These are phyloP conservation scores for Neuroscelio doddi DNA, from an alignment of 2,888 invertebrate genomes.

Conservation along the genomic window DNA sequence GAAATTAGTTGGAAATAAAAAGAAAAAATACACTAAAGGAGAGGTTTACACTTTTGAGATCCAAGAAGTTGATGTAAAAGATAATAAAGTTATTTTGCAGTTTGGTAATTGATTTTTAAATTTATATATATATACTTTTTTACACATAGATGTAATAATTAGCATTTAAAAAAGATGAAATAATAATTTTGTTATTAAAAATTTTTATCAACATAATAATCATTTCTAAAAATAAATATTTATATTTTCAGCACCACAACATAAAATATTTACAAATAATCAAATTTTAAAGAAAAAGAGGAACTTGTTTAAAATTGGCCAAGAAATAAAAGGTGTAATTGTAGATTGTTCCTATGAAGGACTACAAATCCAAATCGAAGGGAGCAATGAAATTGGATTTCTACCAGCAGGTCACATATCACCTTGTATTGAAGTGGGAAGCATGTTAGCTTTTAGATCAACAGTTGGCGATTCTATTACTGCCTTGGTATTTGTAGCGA, in stretches of 20 bases:
- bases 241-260: too few species aligned
- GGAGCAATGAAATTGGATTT: conserved; percentile 50
- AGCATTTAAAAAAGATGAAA: too few species aligned
- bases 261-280: conserved; percentile 18
- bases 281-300: conserved; percentile 2
- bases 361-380: conserved; percentile 54
- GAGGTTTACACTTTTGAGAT: conserved; percentile 72
- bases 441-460: conserved; percentile 54
- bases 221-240: not conserved
- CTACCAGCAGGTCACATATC: conserved; percentile 66
- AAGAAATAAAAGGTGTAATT: conserved; percentile 59
- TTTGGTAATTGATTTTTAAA: conserved; percentile 18
- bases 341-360: conserved; percentile 58
- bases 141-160: too few species aligned
- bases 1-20: conserved; percentile 54
- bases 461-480: conserved; percentile 57
- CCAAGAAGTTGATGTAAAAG: conserved; percentile 41
- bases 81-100: conserved; percentile 39
- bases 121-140: too few species aligned
- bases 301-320: conserved; percentile 56
- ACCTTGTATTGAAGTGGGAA: conserved; percentile 59
- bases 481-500: conserved; percentile 59
- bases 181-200: too few species aligned
- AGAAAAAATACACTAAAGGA: conserved; percentile 74
- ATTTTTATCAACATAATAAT: too few species aligned